Evolutionary conservation across 2,888 invertebrate species (phyloP), one percentile per base, ranked within the genome.

Genomic region (Taphrorychus bicolor): DNA sequence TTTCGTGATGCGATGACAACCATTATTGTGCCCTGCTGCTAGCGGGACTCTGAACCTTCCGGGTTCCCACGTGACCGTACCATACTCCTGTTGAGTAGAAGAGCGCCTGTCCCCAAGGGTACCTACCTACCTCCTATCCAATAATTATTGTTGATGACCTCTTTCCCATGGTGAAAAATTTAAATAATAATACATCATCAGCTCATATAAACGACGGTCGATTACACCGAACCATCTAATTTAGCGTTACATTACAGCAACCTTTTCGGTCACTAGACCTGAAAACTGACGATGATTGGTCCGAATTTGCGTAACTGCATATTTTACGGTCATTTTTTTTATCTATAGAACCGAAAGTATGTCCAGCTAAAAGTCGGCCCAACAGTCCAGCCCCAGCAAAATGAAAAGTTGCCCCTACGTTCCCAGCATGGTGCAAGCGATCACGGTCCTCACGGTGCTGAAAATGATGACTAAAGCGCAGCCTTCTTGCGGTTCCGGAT

Each of bases 401-500:
- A 88, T 88, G 87, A 86, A 81, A 85, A 87, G 83, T 81, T 83
- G 82, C 79, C 83, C 83, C 77, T 83, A 83, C 81, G 79, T 86
- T 75, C 85, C 86, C 82, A 87, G 83, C 78, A 91, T 92, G 89
- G 91, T 92, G 87, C 91, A 92, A 88, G 91, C 91, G 84, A 91
- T 93, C 81, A 91, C 92, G 81, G 91, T 92, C 80, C 87, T 93
- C 77, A 92, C 92, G 78, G 91, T 92, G 84, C 86, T 93, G 79
- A 91, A 91, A 79, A 91, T 92, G 90, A 84, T 89, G 81, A 91
- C 91, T 71, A 91, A 91, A 82, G 93, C 92, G 78, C 95, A 95
- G 88, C 94, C 93, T 72, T 93, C 93, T 67, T 95, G 95, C 82
- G 95, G 95, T 80, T 92, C 94, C 80, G 95, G 95, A 62, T 87